Base-by-base conservation (phyloP, 2,888 invertebrate genomes). In the Agrochola lota region DNA sequence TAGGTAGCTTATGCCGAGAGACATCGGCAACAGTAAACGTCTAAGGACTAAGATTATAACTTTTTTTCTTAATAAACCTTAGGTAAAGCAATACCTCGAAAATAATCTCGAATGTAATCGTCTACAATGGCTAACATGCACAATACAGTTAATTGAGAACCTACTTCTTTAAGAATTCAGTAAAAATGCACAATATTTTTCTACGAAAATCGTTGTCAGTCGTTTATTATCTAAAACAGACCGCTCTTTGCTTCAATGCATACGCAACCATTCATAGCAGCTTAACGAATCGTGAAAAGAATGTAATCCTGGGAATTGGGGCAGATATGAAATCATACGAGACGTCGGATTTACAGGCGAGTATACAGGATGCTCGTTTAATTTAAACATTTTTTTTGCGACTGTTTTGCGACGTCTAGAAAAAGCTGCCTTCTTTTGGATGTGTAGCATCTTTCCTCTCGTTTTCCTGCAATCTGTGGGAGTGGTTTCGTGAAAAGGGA, bases 271-370 rank as follows among this genome's bases (percentile, higher is more conserved):
- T 84, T 73, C 70, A 63, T 3, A 63, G 64, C 52, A 73, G 84
- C 72, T 78, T 78, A 84, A 84, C 84, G 84, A 86, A 84, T 83
- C 86, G 86, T 86, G 83, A 83, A 84, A 83, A 86, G 74, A 84
- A 71, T 84, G n/a, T 78, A 71, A 86, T 78, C 84, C 86, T 59
- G 30, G 67, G 59, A 83, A 78, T 86, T 75, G 52, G 64, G 64
- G 52, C 77, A 60, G 79, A 86, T 75, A 72, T 78, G 62, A 75
- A 84, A 83, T 78, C 83, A 83, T 73, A 83, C 72, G 72, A 78
- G 66, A 55, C n/a, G 26, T n/a, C 30, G 55, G 26, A 30, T 60
- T 69, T 69, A 73, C 17, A 43, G 17, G 30, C 46, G 40, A n/a
- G 57, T 57, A 23, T 72, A 82, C 46, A 82, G 82, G 20, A 0